These are phyloP conservation scores for Sclerurus mexicanus DNA, from an alignment of 2,113 vertebrate genomes.

Conservation along the genomic window DNA sequence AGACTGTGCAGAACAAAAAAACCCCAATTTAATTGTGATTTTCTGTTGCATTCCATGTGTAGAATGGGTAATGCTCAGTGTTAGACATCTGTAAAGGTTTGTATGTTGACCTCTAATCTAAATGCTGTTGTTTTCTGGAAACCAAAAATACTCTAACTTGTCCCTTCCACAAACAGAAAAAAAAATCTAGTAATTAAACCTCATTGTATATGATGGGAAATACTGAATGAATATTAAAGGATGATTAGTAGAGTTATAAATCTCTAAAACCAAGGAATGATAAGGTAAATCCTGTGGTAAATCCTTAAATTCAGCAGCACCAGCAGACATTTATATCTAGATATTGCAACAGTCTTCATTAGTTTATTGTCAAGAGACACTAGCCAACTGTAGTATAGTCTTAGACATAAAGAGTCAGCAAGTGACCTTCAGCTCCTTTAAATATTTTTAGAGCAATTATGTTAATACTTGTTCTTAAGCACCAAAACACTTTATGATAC, in stretches of 20 bases:
- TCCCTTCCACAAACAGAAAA: background rate
- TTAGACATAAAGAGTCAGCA: constrained; percentile 3
- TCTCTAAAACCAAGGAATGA: background rate
- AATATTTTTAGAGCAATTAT: constrained; percentile 62
- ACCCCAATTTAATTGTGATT: background rate
- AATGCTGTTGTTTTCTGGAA: background rate
- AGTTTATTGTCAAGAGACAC: background rate
- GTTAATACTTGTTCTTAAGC: constrained; percentile 57
- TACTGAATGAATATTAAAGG: constrained; percentile 13
- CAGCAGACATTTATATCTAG: background rate
- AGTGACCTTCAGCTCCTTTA: constrained; percentile 36
- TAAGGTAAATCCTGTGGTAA: constrained; percentile 41
- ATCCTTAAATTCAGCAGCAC: background rate
- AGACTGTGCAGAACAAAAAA: background rate
- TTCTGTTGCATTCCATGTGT: background rate
- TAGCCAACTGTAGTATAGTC: background rate
- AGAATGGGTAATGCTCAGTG: background rate
- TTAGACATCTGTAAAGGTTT: background rate
- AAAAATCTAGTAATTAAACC: background rate
- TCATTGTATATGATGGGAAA: background rate
- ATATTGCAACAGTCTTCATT: background rate
- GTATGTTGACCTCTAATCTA: background rate
- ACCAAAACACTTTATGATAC: background rate
- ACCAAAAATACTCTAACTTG: background rate
- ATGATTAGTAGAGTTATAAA: constrained; percentile 18